These are phyloP conservation scores for Meloidogyne chitwoodi DNA, from an alignment of 1,140 invertebrate genomes.

Conservation along the genomic window DNA sequence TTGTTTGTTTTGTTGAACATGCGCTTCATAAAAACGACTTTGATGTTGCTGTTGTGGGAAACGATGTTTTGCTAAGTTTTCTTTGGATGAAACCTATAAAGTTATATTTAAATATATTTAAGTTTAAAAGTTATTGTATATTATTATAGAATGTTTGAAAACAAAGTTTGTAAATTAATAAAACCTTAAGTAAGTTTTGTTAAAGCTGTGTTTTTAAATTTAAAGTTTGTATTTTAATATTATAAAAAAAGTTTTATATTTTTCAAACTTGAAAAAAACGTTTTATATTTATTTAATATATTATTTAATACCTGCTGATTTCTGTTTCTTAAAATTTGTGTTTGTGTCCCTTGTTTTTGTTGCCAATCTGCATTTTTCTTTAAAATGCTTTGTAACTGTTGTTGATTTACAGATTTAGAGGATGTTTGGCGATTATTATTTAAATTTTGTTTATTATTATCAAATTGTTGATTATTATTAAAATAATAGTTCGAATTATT, in stretches of 20 bases:
- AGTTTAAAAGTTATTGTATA: background rate
- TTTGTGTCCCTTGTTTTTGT: background rate
- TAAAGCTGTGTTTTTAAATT: too few species aligned
- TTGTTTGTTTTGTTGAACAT: background rate
- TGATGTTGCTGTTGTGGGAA: slow-evolving; percentile 13
- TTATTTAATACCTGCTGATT: background rate
- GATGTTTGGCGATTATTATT: background rate
- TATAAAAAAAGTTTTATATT: too few species aligned
- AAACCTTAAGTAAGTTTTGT: too few species aligned
- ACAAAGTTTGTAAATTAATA: too few species aligned
- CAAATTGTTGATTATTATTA: background rate
- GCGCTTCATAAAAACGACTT: slow-evolving; percentile 9
- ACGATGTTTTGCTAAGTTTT: background rate
- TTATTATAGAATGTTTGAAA: too few species aligned
- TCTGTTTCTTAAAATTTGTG: background rate
- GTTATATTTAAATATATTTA: background rate
- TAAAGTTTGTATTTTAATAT: too few species aligned
- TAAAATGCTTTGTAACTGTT: background rate
- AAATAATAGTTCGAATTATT: background rate
- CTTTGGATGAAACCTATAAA: background rate
- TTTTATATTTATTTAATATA: too few species aligned
- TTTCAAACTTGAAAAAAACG: background rate
- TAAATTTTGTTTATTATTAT: background rate
- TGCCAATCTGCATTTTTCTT: background rate
- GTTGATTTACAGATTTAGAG: background rate